Evolutionary conservation across 2,797 vertebrate species (phyloP), one percentile per base, ranked within the genome.

Genomic region (Mareca strepera): DNA sequence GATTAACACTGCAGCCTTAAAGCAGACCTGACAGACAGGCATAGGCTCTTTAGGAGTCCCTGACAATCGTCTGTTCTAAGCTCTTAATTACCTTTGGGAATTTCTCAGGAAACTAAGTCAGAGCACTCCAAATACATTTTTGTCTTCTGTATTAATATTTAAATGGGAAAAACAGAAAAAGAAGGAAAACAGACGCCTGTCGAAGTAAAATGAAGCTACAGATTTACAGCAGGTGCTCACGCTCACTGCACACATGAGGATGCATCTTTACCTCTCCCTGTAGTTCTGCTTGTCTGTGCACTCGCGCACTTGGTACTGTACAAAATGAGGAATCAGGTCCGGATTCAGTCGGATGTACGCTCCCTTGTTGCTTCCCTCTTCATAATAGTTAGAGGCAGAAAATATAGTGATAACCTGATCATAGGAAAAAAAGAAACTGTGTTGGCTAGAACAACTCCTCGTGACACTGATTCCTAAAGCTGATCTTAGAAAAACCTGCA

Each of bases 351-450:
- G 99, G 94, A 99, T 94, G 88, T 99, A 99, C 1, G 99, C 99
- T 0, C 99, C 99, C 3, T 98, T 98, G 97, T 99, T 99, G 95
- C 99, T 99, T 91, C 99, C 99, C 88, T 99, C 99, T 96, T 99
- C 99, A 0, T 99, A 99, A 89, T 99, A 99, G 97, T 99, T 99
- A n/a, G 99, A 99, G 3, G 99, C 99, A 48, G 99, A 99, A 98
- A 99, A 99, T 94, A 99, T 97, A 48, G 99, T 99, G 96, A 99
- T 98, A 44, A 99, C 99, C 99, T 99, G 91, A 37, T 79, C 58
- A 70, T 0, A 88, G 70, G 82, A 96, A 95, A 97, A 63, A 90
- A 56, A 69, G 17, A 52, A 82, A 80, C 15, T 17, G 18, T 7
- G 18, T 46, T 79, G 80, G 81, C 25, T 56, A 17, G 12, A 59